Evolutionary conservation across 2,888 invertebrate species (phyloP).

Genomic region (Lomographa bimaculata): DNA sequence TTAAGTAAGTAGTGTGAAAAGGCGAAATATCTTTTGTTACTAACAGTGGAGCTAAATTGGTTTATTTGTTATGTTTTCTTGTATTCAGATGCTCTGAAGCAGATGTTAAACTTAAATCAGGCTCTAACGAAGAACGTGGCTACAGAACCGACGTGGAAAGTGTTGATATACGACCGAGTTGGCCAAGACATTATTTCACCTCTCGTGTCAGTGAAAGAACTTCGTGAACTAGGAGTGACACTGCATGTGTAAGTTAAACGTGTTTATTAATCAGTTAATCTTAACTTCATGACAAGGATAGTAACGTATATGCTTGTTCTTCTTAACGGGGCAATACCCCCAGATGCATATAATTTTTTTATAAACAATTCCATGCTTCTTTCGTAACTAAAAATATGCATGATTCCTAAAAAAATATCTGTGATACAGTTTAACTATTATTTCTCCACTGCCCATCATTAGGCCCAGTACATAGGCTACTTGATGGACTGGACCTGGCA

Average conservation of each 20-base stretch:
- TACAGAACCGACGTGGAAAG: constrained; percentile 97
- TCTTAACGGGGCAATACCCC: no score
- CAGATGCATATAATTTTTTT: no score
- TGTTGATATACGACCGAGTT: constrained; percentile 96
- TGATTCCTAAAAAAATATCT: no score
- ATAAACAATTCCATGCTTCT: no score
- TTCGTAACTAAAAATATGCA: no score
- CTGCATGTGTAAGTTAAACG: constrained; percentile 96
- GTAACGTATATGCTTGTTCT: no score
- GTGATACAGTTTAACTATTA: no score
- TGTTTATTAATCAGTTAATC: no score
- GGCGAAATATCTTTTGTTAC: constrained; percentile 9
- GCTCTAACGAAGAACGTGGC: constrained; percentile 89
- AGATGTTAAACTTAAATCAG: constrained; percentile 97
- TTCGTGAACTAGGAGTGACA: constrained; percentile 98
- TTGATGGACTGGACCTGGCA: no score
- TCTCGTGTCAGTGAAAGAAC: constrained; percentile 96
- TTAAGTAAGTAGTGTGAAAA: constrained; percentile 80
- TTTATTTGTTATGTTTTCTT: constrained; percentile 15
- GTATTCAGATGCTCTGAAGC: constrained; percentile 93
- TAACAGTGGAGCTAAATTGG: neutral
- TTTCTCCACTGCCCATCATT: no score
- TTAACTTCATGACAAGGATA: no score
- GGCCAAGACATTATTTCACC: constrained; percentile 99
- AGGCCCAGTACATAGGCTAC: no score